Evolutionary conservation across 64 coral and sea anemone species (phyloP), one percentile per base, ranked within the genome.

Genomic region (Astreopora myriophthalma): DNA sequence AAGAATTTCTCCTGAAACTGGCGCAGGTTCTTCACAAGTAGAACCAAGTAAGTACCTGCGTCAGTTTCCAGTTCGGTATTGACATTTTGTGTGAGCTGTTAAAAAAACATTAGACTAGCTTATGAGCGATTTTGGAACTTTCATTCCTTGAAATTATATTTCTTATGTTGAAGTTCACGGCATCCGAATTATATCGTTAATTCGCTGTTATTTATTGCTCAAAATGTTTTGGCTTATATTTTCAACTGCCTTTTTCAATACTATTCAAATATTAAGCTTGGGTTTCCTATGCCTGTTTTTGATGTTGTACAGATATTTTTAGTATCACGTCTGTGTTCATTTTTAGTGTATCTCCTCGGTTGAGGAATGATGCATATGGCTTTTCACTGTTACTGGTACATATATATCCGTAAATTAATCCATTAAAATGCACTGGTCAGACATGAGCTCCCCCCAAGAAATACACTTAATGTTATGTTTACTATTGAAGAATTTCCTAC

Each of bases 1-100:
- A 44, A 44, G 40, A 1, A 44, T 44, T 44, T 44, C 40, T 44
- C 40, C 40, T 44, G 40, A 44, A 44, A 44, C 40, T 44, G 40
- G 40, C 40, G 40, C 40, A 44, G 40, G 69, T 34, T 71, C 69
- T 71, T 34, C 69, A 71, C 29, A 71, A 71, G 69, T 71, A 71
- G 28, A 71, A 71, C 28, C 69, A 34, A 71, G 30, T 71, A 34
- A 71, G 30, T 71, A 71, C 69, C 29, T 34, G 69, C 30, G 28
- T 66, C 63, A 71, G 68, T 71, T 71, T 71, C 68, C 68, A 71
- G 26, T 71, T 71, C 68, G 68, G 68, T 71, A 71, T 71, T 71
- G 68, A 33, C 68, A 71, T 71, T 71, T 71, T 71, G 68, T 71
- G 68, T 26, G 26, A 71, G 28, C 68, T 32, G 68, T 66, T 66